phyloP scores from a whole-genome alignment of 2,888 invertebrate genomes.

The Thysanoteuthis rhombus region DNA sequence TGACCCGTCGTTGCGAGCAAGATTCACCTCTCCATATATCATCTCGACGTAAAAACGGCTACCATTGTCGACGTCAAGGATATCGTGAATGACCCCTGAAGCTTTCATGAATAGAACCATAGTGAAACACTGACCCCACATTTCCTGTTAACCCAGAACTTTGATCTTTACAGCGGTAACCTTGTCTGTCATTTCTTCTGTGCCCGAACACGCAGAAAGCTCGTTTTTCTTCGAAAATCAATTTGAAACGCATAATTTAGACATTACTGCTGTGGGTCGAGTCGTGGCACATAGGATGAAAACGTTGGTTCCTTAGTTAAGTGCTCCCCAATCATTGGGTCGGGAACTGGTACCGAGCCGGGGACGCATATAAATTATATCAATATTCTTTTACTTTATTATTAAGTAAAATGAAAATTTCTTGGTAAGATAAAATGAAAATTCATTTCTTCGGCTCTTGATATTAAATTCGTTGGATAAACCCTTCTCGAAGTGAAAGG shows the following conservation, averaged over 20 bases:
- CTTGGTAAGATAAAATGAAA: no score
- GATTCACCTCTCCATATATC: neutral
- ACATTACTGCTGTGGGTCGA: neutral
- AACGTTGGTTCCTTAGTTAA: no score
- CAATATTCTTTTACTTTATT: no score
- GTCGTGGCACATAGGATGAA: no score
- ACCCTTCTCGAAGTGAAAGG: no score
- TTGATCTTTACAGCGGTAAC: neutral
- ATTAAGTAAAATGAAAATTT: no score
- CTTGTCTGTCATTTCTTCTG: neutral
- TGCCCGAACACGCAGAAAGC: neutral
- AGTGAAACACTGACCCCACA: neutral
- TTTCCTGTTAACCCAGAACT: neutral
- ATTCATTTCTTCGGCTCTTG: no score
- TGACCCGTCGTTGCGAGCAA: neutral
- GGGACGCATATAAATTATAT: no score
- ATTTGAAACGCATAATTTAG: neutral
- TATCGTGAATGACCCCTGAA: neutral
- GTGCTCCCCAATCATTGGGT: no score
- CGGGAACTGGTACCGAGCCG: no score
- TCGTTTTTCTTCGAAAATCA: neutral
- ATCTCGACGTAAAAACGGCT: neutral
- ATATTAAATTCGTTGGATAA: no score
- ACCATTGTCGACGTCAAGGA: neutral
- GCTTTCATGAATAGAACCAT: neutral